Conservation (phyloP, 2,888 invertebrate species). For the Automeris io region DNA sequence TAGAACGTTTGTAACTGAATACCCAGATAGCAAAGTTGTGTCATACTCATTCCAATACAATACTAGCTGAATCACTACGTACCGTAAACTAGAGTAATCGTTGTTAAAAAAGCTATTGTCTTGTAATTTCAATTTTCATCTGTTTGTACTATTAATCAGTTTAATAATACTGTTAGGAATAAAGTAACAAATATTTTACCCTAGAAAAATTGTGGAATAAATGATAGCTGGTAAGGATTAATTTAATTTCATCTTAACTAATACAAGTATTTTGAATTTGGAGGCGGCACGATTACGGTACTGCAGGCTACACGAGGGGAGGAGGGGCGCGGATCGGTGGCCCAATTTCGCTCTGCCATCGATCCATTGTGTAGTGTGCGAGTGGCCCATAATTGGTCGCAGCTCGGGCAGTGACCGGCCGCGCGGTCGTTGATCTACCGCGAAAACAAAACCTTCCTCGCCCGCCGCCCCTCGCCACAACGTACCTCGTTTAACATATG, state of each 20-base stretch:
- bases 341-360: conserved; percentile 74
- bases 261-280: not conserved
- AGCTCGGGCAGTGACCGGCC: conserved; percentile 74
- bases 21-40: conserved; percentile 12
- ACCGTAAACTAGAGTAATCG: no score
- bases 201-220: no score
- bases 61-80: not conserved
- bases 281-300: conserved; percentile 25
- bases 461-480: conserved; percentile 30
- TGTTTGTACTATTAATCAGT: no score
- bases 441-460: conserved; percentile 70
- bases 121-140: no score
- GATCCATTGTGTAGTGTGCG: conserved; percentile 77
- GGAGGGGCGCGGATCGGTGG: conserved; percentile 51
- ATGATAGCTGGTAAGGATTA: no score
- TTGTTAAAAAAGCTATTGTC: no score
- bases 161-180: no score
- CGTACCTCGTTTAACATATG: conserved; percentile 21
- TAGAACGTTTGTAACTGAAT: conserved; percentile 5
- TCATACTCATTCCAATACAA: not conserved
- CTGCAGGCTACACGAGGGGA: conserved; percentile 24
- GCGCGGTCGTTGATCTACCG: conserved; percentile 65
- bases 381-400: conserved; percentile 77
- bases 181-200: no score
- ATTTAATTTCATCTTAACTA: not conserved